A percentile compares a stretch with the other conserved stretches of the same genome.
Evolutionary conservation across 2,888 invertebrate species (phyloP).

Genomic region (Spilarctia lutea): DNA sequence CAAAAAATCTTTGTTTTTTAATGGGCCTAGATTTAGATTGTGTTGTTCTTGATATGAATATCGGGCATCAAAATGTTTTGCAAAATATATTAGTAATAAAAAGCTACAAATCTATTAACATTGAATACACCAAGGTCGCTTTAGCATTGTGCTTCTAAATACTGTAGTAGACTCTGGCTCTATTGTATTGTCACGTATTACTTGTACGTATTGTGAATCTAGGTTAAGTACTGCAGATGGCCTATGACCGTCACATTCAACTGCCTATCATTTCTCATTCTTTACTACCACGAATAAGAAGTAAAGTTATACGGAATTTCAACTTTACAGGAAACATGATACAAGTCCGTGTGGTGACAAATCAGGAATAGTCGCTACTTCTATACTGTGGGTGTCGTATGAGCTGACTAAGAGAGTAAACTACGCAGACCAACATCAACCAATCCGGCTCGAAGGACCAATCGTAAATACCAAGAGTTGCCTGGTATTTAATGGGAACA

Average conservation of each 20-base stretch:
- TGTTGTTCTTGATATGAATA: neutral
- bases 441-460: too few relatives aligned
- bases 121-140: slow-evolving; percentile 13
- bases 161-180: neutral
- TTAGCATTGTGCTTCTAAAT: slow-evolving; percentile 5
- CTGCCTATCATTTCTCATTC: neutral
- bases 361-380: too few relatives aligned
- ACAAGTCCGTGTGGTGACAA: too few relatives aligned
- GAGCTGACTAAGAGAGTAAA: too few relatives aligned
- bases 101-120: slow-evolving; percentile 3
- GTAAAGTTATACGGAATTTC: neutral
- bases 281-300: neutral
- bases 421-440: too few relatives aligned
- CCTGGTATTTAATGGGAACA: too few relatives aligned
- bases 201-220: slow-evolving; percentile 2
- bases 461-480: too few relatives aligned
- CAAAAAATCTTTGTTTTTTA: too few relatives aligned
- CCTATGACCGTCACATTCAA: neutral
- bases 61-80: neutral
- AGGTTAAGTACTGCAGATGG: slow-evolving; percentile 2
- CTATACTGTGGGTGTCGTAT: too few relatives aligned
- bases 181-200: slow-evolving; percentile 8
- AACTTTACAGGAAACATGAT: neutral
- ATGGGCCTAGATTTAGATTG: too few relatives aligned
- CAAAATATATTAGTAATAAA: neutral